phyloP scores from a whole-genome alignment of 2,888 invertebrate genomes.

The Dicranocentrus wangi region DNA sequence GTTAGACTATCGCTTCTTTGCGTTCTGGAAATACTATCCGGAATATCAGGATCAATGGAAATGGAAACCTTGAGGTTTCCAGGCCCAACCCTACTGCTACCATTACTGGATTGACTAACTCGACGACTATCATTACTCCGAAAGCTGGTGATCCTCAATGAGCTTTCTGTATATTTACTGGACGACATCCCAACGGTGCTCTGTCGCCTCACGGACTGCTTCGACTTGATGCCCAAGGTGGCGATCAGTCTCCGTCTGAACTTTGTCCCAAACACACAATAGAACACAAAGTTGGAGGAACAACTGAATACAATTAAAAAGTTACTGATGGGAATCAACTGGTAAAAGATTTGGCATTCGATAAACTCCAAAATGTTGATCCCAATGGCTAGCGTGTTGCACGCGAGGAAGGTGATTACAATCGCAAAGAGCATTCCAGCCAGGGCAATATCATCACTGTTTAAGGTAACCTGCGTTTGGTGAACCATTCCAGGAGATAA shows the following conservation, averaged over 20 bases:
- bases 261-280: slow-evolving; percentile 67
- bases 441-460: slow-evolving; percentile 61
- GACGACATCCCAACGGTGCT: too few species aligned
- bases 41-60: too few species aligned
- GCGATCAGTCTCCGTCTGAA: slow-evolving; percentile 50
- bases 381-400: slow-evolving; percentile 60
- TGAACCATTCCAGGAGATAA: not conserved
- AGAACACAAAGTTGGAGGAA: slow-evolving; percentile 69
- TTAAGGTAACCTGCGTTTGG: slow-evolving; percentile 19
- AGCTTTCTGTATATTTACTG: too few species aligned
- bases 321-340: slow-evolving; percentile 53
- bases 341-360: not conserved
- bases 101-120: too few species aligned
- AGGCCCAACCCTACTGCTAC: too few species aligned
- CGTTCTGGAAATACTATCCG: too few species aligned
- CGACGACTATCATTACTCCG: too few species aligned
- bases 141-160: too few species aligned
- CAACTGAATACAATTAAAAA: slow-evolving; percentile 65
- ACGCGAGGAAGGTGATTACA: slow-evolving; percentile 65
- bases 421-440: slow-evolving; percentile 69
- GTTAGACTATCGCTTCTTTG: slow-evolving; percentile 5
- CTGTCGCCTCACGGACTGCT: not conserved
- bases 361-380: slow-evolving; percentile 48
- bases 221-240: slow-evolving; percentile 3
- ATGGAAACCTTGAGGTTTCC: too few species aligned